phyloP scores from a whole-genome alignment of 92 coral and sea anemone genomes.

The Zoanthus sociatus region DNA sequence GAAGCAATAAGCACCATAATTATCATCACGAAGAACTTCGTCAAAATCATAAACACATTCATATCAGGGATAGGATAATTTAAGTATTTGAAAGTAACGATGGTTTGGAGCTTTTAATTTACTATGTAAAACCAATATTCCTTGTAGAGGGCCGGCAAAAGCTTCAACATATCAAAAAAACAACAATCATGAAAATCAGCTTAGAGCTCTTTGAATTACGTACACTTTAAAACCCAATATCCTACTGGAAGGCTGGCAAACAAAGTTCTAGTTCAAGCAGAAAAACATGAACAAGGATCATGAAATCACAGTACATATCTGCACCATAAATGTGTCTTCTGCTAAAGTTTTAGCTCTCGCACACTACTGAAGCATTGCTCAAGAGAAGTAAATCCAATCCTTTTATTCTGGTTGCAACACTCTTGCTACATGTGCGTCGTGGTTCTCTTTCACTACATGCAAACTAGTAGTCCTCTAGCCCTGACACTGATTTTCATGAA shows the following conservation, averaged over 20 bases:
- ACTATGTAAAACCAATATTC: slow-evolving; percentile 12
- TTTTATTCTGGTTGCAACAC: slow-evolving; percentile 26
- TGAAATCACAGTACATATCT: slow-evolving; percentile 30
- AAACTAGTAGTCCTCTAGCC: slow-evolving; percentile 37
- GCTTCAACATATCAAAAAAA: slow-evolving; percentile 3
- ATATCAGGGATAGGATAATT: slow-evolving; percentile 18
- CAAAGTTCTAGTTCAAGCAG: slow-evolving; percentile 24
- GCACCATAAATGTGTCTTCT: slow-evolving; percentile 21
- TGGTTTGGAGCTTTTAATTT: slow-evolving; percentile 25
- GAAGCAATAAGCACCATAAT: slow-evolving; percentile 24
- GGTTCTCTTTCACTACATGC: slow-evolving; percentile 35
- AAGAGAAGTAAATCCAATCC: slow-evolving; percentile 37
- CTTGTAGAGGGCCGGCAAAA: background rate
- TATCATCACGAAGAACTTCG: slow-evolving; percentile 15
- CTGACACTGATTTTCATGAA: slow-evolving; percentile 39
- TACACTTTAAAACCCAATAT: slow-evolving; percentile 8
- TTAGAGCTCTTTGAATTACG: slow-evolving; percentile 10
- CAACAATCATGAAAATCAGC: slow-evolving; percentile 7
- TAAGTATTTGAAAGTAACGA: slow-evolving; percentile 16
- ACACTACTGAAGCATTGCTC: slow-evolving; percentile 22
- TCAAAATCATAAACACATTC: slow-evolving; percentile 19
- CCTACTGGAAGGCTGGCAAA: slow-evolving; percentile 35
- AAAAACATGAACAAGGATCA: slow-evolving; percentile 3
- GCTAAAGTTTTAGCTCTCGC: slow-evolving; percentile 37
- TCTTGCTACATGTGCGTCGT: slow-evolving; percentile 32